Evolutionary conservation across 2,888 invertebrate species (phyloP).

Genomic region (Sarcophaga carnaria): DNA sequence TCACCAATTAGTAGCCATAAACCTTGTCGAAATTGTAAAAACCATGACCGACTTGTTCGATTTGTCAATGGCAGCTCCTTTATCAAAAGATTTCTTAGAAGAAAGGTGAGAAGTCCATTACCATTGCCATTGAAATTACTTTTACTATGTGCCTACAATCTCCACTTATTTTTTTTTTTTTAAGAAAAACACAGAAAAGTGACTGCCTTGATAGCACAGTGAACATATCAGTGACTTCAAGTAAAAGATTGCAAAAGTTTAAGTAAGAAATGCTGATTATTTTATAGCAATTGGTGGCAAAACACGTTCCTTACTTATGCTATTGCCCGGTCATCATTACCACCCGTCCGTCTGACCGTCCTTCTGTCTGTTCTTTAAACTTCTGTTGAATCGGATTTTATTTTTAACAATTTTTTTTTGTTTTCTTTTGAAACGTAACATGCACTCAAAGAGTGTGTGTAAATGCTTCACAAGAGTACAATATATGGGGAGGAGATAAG

Average conservation of each 20-base stretch:
- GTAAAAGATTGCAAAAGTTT: conserved; percentile 10
- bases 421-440: conserved; percentile 27
- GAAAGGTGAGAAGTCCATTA: too few relatives aligned
- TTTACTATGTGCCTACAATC: background rate
- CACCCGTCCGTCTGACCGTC: conserved; percentile 12
- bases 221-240: background rate
- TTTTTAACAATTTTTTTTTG: conserved; percentile 45
- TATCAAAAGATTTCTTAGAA: too few relatives aligned
- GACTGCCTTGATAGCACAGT: background rate
- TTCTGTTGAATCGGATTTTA: conserved; percentile 20
- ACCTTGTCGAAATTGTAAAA: too few relatives aligned
- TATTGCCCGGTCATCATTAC: conserved; percentile 24
- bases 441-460: background rate
- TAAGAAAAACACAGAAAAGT: background rate
- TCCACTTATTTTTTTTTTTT: background rate
- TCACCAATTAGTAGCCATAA: too few relatives aligned
- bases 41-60: too few relatives aligned
- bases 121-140: too few relatives aligned
- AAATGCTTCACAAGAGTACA: conserved; percentile 26
- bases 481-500: conserved; percentile 54
- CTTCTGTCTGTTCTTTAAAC: conserved; percentile 37
- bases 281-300: conserved; percentile 62
- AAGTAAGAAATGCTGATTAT: conserved; percentile 58
- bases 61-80: too few relatives aligned
- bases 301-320: conserved; percentile 34